phyloP scores from a whole-genome alignment of 2,888 invertebrate genomes.

The Pheosia tremula region DNA sequence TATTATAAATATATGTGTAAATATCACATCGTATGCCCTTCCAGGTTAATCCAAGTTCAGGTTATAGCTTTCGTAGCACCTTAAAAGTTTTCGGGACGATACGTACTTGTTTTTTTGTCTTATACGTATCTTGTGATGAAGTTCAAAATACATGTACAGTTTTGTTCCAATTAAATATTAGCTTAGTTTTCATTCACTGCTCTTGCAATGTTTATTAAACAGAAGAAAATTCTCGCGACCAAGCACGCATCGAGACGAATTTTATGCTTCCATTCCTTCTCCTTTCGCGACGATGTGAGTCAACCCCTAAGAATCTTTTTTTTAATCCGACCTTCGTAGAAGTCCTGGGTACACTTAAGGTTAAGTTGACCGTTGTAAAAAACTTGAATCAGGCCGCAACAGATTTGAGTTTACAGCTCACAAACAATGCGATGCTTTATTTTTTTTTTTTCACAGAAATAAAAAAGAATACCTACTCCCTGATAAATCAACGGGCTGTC shows the following conservation, averaged over 20 bases:
- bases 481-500: slow-evolving; percentile 73
- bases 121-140: too few species aligned
- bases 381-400: not conserved
- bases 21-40: not conserved
- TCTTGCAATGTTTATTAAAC: too few species aligned
- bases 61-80: not conserved
- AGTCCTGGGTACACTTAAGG: not conserved
- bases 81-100: too few species aligned
- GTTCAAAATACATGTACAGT: too few species aligned
- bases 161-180: too few species aligned
- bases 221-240: too few species aligned
- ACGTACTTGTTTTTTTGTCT: too few species aligned
- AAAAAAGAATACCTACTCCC: slow-evolving; percentile 56
- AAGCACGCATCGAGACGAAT: too few species aligned
- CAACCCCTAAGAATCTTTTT: too few species aligned
- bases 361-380: not conserved
- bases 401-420: not conserved
- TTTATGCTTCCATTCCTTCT: too few species aligned
- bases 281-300: too few species aligned
- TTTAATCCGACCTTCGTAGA: not conserved
- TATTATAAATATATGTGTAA: not conserved
- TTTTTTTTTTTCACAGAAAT: slow-evolving; percentile 28
- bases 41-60: not conserved
- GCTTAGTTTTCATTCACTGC: too few species aligned
- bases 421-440: not conserved